Evolutionary conservation across 2,113 vertebrate genomes (phyloP).

Genomic region (Poeciliopsis prolifica): DNA sequence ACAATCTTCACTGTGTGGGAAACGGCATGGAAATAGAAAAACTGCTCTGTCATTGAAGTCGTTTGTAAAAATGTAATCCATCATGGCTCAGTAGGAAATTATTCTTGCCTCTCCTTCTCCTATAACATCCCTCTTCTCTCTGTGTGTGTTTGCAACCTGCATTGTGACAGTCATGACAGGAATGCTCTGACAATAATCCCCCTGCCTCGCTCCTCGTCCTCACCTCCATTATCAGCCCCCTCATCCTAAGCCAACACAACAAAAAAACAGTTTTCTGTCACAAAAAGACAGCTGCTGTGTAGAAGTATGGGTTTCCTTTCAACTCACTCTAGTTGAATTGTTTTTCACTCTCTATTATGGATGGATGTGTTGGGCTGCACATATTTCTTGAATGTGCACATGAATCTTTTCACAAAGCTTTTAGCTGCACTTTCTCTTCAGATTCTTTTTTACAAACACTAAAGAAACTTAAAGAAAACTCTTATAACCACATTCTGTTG

Average conservation of each 20-base stretch:
- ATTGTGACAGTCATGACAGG: conserved; percentile 46
- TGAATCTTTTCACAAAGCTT: background rate
- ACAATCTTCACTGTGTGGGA: background rate
- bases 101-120: conserved; percentile 25
- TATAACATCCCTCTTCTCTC: conserved; percentile 15
- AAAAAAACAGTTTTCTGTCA: conserved; percentile 51
- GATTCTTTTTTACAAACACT: background rate
- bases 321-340: conserved; percentile 34
- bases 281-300: conserved; percentile 47
- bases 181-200: conserved; percentile 58
- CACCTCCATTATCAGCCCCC: conserved; percentile 52
- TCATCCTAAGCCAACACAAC: conserved; percentile 26
- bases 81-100: conserved; percentile 33
- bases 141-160: conserved; percentile 50
- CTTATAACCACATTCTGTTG: background rate
- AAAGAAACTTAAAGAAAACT: background rate
- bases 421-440: background rate
- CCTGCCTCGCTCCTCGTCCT: conserved; percentile 38
- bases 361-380: conserved; percentile 17
- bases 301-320: conserved; percentile 50
- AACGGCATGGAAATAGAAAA: background rate
- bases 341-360: conserved; percentile 36
- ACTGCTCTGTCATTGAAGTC: conserved; percentile 16
- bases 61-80: conserved; percentile 28
- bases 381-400: background rate